Conservation (phyloP, 1,140 invertebrate species). For the Zaprionus tsacasi region DNA sequence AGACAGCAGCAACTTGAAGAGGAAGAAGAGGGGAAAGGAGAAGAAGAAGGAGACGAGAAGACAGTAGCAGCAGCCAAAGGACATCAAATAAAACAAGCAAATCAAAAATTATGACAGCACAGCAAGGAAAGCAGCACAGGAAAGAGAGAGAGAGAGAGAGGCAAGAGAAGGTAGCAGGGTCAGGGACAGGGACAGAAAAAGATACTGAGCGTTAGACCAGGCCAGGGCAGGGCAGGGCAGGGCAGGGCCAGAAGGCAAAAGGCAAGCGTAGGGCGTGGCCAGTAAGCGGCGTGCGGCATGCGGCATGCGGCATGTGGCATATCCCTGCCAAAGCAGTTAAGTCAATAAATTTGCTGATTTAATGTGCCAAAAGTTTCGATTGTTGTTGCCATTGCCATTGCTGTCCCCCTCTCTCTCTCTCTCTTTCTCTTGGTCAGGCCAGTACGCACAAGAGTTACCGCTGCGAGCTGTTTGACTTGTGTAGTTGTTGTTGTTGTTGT, state of each 20-base stretch:
- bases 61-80: slow-evolving; percentile 59
- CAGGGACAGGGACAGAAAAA: slow-evolving; percentile 24
- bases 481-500: slow-evolving; percentile 48
- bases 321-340: slow-evolving; percentile 74
- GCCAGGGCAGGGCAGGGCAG: slow-evolving; percentile 17
- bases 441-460: slow-evolving; percentile 57
- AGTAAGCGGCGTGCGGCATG: slow-evolving; percentile 9
- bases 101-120: slow-evolving; percentile 83
- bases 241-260: slow-evolving; percentile 51
- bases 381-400: slow-evolving; percentile 57
- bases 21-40: slow-evolving; percentile 15
- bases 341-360: slow-evolving; percentile 83
- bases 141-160: slow-evolving; percentile 2
- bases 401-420: slow-evolving; percentile 18
- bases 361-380: slow-evolving; percentile 82
- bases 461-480: slow-evolving; percentile 37
- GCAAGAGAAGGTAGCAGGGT: background rate
- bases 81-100: slow-evolving; percentile 83
- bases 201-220: slow-evolving; percentile 25
- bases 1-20: slow-evolving; percentile 34
- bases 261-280: slow-evolving; percentile 46
- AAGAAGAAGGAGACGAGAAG: background rate
- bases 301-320: slow-evolving; percentile 47
- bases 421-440: no score
- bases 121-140: slow-evolving; percentile 62